Conservation (phyloP, 2,888 invertebrate species). For the Oscheius sp. region DNA sequence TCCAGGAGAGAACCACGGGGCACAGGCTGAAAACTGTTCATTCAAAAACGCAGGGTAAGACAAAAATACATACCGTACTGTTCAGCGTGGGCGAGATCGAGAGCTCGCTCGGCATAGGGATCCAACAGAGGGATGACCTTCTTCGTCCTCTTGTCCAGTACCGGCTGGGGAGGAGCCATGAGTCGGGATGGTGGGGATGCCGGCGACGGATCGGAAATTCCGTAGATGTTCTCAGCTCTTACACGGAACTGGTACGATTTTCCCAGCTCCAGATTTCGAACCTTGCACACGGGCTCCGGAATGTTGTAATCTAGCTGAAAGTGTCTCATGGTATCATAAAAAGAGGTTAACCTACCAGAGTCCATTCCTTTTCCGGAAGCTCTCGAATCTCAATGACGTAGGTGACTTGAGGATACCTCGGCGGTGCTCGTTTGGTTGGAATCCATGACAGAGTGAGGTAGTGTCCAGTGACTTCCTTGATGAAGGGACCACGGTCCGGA, state of each 20-base stretch:
- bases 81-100: slow-evolving; percentile 69
- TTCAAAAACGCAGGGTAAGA: neutral
- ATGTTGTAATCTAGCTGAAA: slow-evolving; percentile 76
- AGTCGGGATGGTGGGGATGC: slow-evolving; percentile 78
- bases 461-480: slow-evolving; percentile 90
- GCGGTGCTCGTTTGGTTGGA: slow-evolving; percentile 88
- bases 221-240: slow-evolving; percentile 94
- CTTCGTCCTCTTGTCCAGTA: slow-evolving; percentile 70
- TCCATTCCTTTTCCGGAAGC: slow-evolving; percentile 91
- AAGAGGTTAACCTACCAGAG: slow-evolving; percentile 80
- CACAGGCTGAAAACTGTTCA: slow-evolving; percentile 68
- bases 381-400: slow-evolving; percentile 95
- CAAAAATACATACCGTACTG: slow-evolving; percentile 63
- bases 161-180: slow-evolving; percentile 73
- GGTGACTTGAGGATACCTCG: slow-evolving; percentile 86
- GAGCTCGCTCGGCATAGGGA: slow-evolving; percentile 71
- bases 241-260: slow-evolving; percentile 94
- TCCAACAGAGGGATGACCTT: slow-evolving; percentile 72
- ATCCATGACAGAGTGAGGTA: slow-evolving; percentile 91
- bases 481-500: slow-evolving; percentile 88
- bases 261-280: slow-evolving; percentile 89
- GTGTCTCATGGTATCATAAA: neutral
- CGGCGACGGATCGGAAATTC: slow-evolving; percentile 94
- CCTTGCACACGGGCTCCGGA: slow-evolving; percentile 88
- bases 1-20: slow-evolving; percentile 82